Conservation (phyloP, 1,140 invertebrate genomes). For the Eufriesea mexicana region DNA sequence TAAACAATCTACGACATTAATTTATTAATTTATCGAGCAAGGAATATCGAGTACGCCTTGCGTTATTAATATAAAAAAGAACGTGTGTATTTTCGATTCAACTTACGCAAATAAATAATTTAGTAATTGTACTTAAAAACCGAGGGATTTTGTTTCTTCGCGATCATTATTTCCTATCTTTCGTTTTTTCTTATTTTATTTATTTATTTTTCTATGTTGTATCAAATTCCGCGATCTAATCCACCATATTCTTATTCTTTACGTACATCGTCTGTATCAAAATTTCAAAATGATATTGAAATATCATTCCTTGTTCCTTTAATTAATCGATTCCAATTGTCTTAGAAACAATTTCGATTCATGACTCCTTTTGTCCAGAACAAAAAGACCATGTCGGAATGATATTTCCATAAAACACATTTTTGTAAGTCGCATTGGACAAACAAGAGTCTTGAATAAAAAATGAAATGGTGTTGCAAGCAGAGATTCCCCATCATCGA, state of each 20-base stretch:
- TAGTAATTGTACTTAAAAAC: neutral
- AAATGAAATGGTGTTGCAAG: constrained; percentile 15
- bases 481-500: neutral
- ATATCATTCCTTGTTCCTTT: neutral
- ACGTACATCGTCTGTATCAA: neutral
- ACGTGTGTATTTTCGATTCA: neutral
- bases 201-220: neutral
- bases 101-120: constrained; percentile 24
- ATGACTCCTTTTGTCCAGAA: neutral
- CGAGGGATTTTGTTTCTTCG: neutral
- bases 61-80: constrained; percentile 9
- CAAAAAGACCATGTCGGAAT: neutral
- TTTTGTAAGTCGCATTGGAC: neutral
- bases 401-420: neutral
- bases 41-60: neutral
- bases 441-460: constrained; percentile 1
- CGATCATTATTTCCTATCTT: neutral
- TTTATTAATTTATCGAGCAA: neutral
- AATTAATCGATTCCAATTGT: neutral
- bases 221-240: neutral
- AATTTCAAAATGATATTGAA: neutral
- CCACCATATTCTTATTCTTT: neutral
- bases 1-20: neutral
- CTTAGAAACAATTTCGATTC: neutral
- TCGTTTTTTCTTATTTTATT: neutral